A percentile compares a stretch with the other conserved stretches of the same genome.
Conservation (phyloP, 1,140 invertebrate genomes). For the Pararge aegeria region DNA sequence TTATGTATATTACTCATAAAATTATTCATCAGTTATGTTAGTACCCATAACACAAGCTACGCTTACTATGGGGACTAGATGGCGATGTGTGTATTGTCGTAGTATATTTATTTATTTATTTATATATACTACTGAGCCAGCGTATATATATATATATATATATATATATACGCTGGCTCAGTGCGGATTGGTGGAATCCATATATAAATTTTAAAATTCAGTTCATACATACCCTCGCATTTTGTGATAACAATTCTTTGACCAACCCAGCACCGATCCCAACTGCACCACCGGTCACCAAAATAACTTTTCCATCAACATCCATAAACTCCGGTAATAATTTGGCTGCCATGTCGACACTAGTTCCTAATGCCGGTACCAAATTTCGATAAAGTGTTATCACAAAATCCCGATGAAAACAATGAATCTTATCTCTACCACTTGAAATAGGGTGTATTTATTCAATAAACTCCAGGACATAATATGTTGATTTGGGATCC, state of each 20-base stretch:
- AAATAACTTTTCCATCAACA: conserved; percentile 57
- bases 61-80: too few species aligned
- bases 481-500: too few species aligned
- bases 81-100: too few species aligned
- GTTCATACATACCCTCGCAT: conserved; percentile 53
- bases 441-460: background rate
- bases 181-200: too few species aligned
- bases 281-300: conserved; percentile 63
- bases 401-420: conserved; percentile 1
- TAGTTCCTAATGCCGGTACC: background rate
- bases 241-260: conserved; percentile 44
- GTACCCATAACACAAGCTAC: too few species aligned
- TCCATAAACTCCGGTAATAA: conserved; percentile 17
- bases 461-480: too few species aligned
- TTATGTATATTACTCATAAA: too few species aligned
- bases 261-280: conserved; percentile 60
- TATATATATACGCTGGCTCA: too few species aligned
- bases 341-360: background rate
- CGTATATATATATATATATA: too few species aligned
- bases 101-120: too few species aligned
- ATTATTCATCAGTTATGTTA: too few species aligned
- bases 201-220: background rate
- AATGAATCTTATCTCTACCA: conserved; percentile 2
- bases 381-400: background rate
- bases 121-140: too few species aligned